Conservation (phyloP, 2,888 invertebrate genomes). For the Tortricodes alternella region DNA sequence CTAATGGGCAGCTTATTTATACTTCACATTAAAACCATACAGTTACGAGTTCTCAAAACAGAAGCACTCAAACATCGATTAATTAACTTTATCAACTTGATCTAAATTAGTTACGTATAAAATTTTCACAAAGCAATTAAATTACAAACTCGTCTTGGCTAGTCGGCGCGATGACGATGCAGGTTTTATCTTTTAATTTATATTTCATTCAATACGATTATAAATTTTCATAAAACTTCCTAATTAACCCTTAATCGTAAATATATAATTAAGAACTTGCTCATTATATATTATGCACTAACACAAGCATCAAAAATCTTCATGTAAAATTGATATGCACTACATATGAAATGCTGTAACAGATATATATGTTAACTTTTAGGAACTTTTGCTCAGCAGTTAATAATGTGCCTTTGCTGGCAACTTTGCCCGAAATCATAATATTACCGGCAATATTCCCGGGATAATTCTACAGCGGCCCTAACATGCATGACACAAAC, state of each 20-base stretch:
- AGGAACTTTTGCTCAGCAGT: no score
- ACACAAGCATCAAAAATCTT: no score
- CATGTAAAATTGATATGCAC: no score
- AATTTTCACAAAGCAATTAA: slow-evolving; percentile 26
- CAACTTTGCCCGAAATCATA: no score
- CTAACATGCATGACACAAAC: no score
- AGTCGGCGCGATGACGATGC: not conserved
- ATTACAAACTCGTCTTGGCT: slow-evolving; percentile 8
- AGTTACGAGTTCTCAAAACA: slow-evolving; percentile 3
- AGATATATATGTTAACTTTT: no score
- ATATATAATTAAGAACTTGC: not conserved
- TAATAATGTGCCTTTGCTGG: no score
- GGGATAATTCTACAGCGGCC: no score
- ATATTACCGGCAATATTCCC: no score
- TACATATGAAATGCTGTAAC: no score
- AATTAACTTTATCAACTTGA: slow-evolving; percentile 17
- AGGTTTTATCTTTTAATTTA: slow-evolving; percentile 8
- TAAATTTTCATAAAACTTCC: not conserved
- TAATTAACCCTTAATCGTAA: not conserved
- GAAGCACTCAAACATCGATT: slow-evolving; percentile 14
- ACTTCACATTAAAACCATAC: not conserved
- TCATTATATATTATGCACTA: no score
- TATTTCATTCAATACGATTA: not conserved
- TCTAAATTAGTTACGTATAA: slow-evolving; percentile 6
- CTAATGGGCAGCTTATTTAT: slow-evolving; percentile 1